phyloP scores from a whole-genome alignment of 2,888 invertebrate species.

The Phengaris arion region DNA sequence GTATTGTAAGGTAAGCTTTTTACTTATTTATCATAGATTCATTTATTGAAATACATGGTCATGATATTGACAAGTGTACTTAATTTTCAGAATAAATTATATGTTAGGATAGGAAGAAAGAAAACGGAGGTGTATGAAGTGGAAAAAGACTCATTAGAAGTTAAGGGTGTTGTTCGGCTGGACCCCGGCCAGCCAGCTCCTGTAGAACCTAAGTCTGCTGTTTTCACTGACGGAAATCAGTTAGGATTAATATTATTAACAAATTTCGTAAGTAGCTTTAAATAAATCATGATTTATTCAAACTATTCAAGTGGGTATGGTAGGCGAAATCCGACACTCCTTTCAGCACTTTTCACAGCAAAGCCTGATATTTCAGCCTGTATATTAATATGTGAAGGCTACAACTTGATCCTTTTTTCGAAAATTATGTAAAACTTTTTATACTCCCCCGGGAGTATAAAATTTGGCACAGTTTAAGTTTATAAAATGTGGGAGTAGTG shows the following conservation, averaged over 20 bases:
- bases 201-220: slow-evolving; percentile 62
- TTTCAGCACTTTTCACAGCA: no score
- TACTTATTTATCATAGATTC: background rate
- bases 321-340: no score
- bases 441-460: no score
- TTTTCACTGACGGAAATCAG: slow-evolving; percentile 70
- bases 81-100: slow-evolving; percentile 84
- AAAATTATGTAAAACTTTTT: no score
- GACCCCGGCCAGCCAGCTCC: slow-evolving; percentile 57
- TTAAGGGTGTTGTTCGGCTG: slow-evolving; percentile 55
- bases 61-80: background rate
- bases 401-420: no score
- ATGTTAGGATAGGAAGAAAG: slow-evolving; percentile 83
- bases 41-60: no score
- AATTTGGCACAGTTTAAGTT: no score
- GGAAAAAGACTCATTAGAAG: slow-evolving; percentile 65
- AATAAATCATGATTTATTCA: background rate
- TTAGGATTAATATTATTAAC: slow-evolving; percentile 72
- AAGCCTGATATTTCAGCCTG: no score
- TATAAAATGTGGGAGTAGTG: no score
- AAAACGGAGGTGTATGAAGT: slow-evolving; percentile 71
- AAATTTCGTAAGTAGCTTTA: slow-evolving; percentile 38
- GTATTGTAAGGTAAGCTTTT: slow-evolving; percentile 84
- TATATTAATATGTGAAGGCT: no score
- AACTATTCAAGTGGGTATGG: no score